These are phyloP conservation scores for Phrynosoma platyrhinos DNA, from an alignment of 2,113 vertebrate genomes.

Conservation along the genomic window DNA sequence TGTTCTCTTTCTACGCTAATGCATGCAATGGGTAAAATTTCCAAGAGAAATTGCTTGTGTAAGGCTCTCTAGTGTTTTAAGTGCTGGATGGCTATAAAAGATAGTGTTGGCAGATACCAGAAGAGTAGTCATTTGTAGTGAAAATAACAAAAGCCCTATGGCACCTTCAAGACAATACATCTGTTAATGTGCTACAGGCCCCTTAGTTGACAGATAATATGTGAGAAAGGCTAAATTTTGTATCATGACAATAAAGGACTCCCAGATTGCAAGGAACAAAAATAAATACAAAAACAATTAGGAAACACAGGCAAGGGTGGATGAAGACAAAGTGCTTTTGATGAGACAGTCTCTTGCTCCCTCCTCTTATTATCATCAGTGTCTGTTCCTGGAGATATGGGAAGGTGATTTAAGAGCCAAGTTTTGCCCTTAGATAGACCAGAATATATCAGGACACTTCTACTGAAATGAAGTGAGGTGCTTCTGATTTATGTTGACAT, in stretches of 20 bases:
- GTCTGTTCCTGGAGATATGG: conserved; percentile 28
- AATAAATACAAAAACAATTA: conserved; percentile 8
- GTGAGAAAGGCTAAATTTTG: neutral
- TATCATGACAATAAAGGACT: neutral
- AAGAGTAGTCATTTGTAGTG: neutral
- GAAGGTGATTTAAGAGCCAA: neutral
- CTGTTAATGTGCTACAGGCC: conserved; percentile 7
- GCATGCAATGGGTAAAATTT: conserved; percentile 5
- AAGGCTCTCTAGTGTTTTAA: conserved; percentile 16
- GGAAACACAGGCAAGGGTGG: neutral
- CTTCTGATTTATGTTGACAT: neutral
- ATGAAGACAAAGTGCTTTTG: neutral
- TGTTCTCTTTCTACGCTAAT: conserved; percentile 7
- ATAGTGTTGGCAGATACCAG: neutral
- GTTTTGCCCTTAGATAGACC: neutral
- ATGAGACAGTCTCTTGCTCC: neutral
- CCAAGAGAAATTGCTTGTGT: neutral
- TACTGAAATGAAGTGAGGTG: neutral
- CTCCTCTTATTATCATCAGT: conserved; percentile 25
- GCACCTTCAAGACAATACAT: conserved; percentile 14
- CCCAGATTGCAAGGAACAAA: conserved; percentile 6
- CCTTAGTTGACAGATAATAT: neutral
- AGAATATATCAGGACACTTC: conserved; percentile 8
- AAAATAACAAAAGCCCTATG: neutral
- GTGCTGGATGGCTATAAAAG: neutral